phyloP scores from a whole-genome alignment of 2,113 vertebrate genomes.

The Anseranas semipalmata region DNA sequence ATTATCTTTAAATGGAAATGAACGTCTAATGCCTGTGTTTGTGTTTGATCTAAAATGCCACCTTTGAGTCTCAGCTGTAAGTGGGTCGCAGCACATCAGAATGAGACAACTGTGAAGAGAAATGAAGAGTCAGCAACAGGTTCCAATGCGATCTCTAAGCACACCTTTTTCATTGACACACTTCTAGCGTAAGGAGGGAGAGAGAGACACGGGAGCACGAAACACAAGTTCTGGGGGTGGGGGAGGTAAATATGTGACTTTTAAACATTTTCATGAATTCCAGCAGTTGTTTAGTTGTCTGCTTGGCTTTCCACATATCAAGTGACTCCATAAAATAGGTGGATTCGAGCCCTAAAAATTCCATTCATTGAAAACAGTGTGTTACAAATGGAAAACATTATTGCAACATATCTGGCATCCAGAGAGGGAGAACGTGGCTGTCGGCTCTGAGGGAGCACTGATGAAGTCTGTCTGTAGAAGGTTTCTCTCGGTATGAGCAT shows the following conservation, averaged over 20 bases:
- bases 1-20: not conserved
- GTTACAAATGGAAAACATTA: slow-evolving; percentile 12
- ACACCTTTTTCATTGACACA: not conserved
- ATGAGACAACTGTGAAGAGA: not conserved
- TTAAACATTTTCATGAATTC: not conserved
- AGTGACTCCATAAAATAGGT: slow-evolving; percentile 14
- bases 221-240: not conserved
- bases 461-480: not conserved
- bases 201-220: not conserved
- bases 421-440: not conserved
- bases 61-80: not conserved
- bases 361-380: not conserved
- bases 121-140: not conserved
- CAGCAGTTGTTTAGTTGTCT: not conserved
- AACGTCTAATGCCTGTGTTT: not conserved
- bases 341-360: not conserved
- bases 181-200: not conserved
- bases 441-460: not conserved
- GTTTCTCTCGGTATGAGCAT: not conserved
- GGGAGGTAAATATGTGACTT: not conserved
- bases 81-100: not conserved
- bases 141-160: not conserved
- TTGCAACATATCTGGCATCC: not conserved
- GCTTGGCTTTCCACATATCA: not conserved
- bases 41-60: not conserved